A percentile compares a stretch with the other conserved stretches of the same genome.
These are phyloP conservation scores for Acanthurus leucopareius DNA, from an alignment of 2,797 vertebrate species.

Conservation along the genomic window DNA sequence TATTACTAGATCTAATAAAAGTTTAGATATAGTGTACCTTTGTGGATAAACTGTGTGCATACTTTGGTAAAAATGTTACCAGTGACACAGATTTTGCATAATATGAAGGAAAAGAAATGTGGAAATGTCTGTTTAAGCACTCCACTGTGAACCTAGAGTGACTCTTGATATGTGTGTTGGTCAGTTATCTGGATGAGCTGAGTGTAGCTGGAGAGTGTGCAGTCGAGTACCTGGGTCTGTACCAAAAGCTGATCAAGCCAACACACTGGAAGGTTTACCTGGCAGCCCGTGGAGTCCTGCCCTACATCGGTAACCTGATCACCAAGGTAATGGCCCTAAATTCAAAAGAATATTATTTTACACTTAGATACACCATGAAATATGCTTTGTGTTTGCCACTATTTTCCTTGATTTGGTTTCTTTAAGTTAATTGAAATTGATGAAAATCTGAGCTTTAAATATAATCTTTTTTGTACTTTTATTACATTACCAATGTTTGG, in stretches of 20 bases:
- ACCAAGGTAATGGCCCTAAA: constrained; percentile 89
- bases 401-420: background rate
- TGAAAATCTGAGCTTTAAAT: background rate
- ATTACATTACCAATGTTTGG: background rate
- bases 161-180: background rate
- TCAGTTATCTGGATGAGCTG: constrained; percentile 96
- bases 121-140: too few species aligned
- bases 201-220: constrained; percentile 97
- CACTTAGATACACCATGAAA: background rate
- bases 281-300: constrained; percentile 95
- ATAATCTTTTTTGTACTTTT: background rate
- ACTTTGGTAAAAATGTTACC: too few species aligned
- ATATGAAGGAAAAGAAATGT: too few species aligned
- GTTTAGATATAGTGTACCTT: too few species aligned
- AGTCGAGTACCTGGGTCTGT: constrained; percentile 94
- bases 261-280: constrained; percentile 99
- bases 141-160: too few species aligned
- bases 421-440: background rate
- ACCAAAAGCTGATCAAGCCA: constrained; percentile 98
- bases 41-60: too few species aligned
- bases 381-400: background rate
- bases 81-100: too few species aligned
- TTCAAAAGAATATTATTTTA: background rate
- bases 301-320: constrained; percentile 97
- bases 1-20: background rate